phyloP scores from a whole-genome alignment of 2,888 invertebrate species.

The Tipula helvola region DNA sequence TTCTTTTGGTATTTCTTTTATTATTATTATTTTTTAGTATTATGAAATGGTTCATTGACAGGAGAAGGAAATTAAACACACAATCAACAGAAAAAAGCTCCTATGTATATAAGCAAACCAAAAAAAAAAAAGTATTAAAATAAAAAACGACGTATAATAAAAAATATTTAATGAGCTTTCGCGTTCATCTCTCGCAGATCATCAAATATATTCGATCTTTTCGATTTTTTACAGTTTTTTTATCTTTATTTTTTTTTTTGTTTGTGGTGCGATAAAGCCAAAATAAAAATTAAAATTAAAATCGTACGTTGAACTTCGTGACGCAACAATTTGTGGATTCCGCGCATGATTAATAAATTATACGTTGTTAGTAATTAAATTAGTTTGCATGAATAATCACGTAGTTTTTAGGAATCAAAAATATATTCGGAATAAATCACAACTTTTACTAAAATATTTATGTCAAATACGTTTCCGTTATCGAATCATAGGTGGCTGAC shows the following conservation, averaged over 20 bases:
- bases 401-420: neutral
- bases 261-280: neutral
- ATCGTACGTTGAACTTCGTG: neutral
- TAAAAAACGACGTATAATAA: neutral
- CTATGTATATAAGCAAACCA: neutral
- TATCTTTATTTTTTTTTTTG: neutral
- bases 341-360: neutral
- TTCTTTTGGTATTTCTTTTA: neutral
- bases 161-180: neutral
- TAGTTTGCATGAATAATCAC: neutral
- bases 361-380: neutral
- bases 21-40: neutral
- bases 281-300: neutral
- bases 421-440: neutral
- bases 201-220: neutral
- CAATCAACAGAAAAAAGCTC: neutral
- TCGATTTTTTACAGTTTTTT: neutral
- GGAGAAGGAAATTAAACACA: neutral
- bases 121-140: neutral
- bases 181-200: neutral
- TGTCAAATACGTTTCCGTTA: neutral
- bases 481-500: neutral
- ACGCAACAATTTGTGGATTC: neutral
- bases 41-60: slow-evolving; percentile 4
- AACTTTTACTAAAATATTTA: neutral